A percentile compares a stretch with the other conserved stretches of the same genome.
These are phyloP conservation scores for Dryocosmus kuriphilus DNA, from an alignment of 2,888 invertebrate species.

Conservation along the genomic window DNA sequence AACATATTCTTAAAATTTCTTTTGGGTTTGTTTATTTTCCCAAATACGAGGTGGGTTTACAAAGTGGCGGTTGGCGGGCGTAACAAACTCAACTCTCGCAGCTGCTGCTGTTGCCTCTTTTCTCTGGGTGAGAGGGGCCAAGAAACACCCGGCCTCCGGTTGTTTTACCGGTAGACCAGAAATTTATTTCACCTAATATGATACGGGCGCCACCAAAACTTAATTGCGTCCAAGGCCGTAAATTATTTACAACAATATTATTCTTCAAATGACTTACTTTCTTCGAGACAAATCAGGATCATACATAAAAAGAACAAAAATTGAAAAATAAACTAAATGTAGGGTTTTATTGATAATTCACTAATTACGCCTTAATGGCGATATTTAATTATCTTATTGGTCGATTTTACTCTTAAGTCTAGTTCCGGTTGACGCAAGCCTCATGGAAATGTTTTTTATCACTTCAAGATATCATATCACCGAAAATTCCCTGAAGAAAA, in stretches of 20 bases:
- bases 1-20: neutral
- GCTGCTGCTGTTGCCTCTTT: conserved; percentile 65
- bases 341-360: no score
- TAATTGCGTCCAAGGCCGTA: conserved; percentile 1
- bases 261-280: neutral
- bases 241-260: neutral
- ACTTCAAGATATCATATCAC: no score
- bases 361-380: no score
- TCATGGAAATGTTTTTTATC: no score
- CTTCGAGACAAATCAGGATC: no score
- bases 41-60: neutral
- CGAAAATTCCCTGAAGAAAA: no score
- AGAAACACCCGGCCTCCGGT: conserved; percentile 61
- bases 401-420: no score
- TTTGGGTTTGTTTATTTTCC: neutral
- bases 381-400: no score
- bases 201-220: conserved; percentile 42
- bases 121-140: conserved; percentile 63
- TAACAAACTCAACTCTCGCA: conserved; percentile 59
- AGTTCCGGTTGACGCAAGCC: neutral
- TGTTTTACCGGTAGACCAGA: conserved; percentile 57
- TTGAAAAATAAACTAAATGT: neutral
- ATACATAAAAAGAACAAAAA: neutral
- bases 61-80: conserved; percentile 52
- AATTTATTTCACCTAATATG: conserved; percentile 61